phyloP scores from a whole-genome alignment of 92 coral and sea anemone genomes.

The Palythoa caribaeorum region DNA sequence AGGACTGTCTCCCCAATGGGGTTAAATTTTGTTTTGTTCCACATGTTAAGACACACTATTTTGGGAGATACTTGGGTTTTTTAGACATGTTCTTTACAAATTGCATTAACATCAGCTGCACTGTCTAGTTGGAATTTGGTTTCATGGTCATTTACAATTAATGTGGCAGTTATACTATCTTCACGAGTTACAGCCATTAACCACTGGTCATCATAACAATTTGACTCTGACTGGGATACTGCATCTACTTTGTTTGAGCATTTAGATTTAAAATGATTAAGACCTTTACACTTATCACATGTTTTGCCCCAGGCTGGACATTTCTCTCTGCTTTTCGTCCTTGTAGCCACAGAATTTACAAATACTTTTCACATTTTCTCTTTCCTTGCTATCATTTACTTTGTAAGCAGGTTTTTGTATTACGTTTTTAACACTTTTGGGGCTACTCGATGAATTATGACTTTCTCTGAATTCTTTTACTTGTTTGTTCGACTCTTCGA shows the following conservation, averaged over 20 bases:
- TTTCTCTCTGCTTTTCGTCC: slow-evolving; percentile 31
- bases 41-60: slow-evolving; percentile 2
- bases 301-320: slow-evolving; percentile 54
- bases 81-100: slow-evolving; percentile 40
- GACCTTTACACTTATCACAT: slow-evolving; percentile 40
- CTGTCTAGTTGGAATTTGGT: slow-evolving; percentile 34
- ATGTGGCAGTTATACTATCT: slow-evolving; percentile 6
- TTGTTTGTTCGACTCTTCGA: slow-evolving; percentile 30
- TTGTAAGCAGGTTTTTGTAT: slow-evolving; percentile 14
- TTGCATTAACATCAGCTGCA: slow-evolving; percentile 43
- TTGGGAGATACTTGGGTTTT: slow-evolving; percentile 31
- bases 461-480: slow-evolving; percentile 23
- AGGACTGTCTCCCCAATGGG: neutral
- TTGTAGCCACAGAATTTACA: slow-evolving; percentile 41
- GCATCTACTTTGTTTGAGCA: neutral
- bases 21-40: slow-evolving; percentile 33
- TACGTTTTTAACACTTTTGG: slow-evolving; percentile 36
- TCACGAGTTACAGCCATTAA: neutral
- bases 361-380: slow-evolving; percentile 18
- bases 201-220: neutral
- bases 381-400: slow-evolving; percentile 13
- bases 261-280: slow-evolving; percentile 40
- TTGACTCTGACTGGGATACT: slow-evolving; percentile 1
- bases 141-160: slow-evolving; percentile 8
- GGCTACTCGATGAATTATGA: neutral